A percentile compares a stretch with the other conserved stretches of the same genome.
Conservation (phyloP, 2,888 invertebrate genomes). For the Ichneumoninae sp. region DNA sequence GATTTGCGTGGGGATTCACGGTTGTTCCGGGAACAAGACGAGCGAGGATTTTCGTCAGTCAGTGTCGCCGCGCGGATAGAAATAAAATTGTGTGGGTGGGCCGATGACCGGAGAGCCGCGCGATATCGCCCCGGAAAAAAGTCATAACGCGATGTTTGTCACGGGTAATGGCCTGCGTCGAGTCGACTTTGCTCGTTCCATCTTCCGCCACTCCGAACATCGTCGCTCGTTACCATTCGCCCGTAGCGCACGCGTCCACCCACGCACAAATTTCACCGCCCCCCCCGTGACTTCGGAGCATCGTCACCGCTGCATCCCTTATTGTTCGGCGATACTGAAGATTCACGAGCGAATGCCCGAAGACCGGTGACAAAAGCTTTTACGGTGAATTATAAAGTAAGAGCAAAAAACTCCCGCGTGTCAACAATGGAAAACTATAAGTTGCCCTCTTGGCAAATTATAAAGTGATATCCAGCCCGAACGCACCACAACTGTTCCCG, state of each 20-base stretch:
- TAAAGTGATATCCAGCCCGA: not conserved
- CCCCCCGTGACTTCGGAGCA: conserved; percentile 52
- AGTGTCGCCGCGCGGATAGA: not conserved
- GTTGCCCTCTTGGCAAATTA: conserved; percentile 21
- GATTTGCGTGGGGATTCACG: conserved; percentile 54
- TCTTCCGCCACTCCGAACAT: conserved; percentile 14
- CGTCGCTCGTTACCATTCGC: conserved; percentile 75
- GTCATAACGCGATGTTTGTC: conserved; percentile 73
- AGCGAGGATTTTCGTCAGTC: conserved; percentile 28
- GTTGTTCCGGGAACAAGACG: conserved; percentile 25
- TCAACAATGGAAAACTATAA: conserved; percentile 8
- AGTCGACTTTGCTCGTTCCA: conserved; percentile 60
- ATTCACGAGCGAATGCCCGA: not conserved
- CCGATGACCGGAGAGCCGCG: not conserved
- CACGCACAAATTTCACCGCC: conserved; percentile 72
- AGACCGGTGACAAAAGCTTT: not conserved
- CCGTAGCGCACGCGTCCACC: conserved; percentile 69
- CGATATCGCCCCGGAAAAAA: conserved; percentile 52
- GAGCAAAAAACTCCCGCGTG: not conserved
- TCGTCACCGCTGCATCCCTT: not conserved
- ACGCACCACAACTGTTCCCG: not conserved
- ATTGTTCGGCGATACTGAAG: conserved; percentile 47
- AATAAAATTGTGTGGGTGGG: not conserved
- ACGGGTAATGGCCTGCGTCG: conserved; percentile 74
- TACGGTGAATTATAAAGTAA: not conserved